These are phyloP conservation scores for Cetoscarus ocellatus DNA, from an alignment of 2,797 vertebrate genomes.

Conservation along the genomic window DNA sequence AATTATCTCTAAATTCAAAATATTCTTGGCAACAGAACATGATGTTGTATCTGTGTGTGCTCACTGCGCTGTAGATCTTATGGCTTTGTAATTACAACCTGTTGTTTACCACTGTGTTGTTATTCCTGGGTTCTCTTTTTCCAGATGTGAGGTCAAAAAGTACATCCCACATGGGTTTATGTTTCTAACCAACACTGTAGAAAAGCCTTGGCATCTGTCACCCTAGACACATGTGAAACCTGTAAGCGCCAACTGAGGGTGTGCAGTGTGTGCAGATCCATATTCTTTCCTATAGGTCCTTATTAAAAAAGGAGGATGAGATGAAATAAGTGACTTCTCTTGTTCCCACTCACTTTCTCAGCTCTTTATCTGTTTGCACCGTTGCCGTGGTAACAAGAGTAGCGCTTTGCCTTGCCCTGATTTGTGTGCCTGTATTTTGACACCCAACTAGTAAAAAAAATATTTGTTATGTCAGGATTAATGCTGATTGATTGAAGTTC, in stretches of 20 bases:
- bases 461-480: slow-evolving; percentile 11
- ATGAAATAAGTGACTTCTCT: slow-evolving; percentile 21
- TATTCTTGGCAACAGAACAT: slow-evolving; percentile 4
- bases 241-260: neutral
- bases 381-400: slow-evolving; percentile 71
- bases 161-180: neutral
- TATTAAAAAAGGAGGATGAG: slow-evolving; percentile 25
- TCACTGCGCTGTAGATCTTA: neutral
- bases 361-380: slow-evolving; percentile 51
- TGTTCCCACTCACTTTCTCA: slow-evolving; percentile 62
- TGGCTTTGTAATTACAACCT: slow-evolving; percentile 25
- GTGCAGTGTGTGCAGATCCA: neutral
- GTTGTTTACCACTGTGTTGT: slow-evolving; percentile 12
- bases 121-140: neutral
- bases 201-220: slow-evolving; percentile 9
- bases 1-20: neutral
- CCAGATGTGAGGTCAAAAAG: slow-evolving; percentile 8
- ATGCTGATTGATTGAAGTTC: slow-evolving; percentile 8
- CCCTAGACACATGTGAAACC: neutral
- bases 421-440: slow-evolving; percentile 42
- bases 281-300: slow-evolving; percentile 13
- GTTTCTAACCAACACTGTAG: slow-evolving; percentile 3
- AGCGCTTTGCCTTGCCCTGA: slow-evolving; percentile 39
- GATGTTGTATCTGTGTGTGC: slow-evolving; percentile 1
- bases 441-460: slow-evolving; percentile 12